Conservation (phyloP, 2,113 vertebrate genomes). For the Raja brachyura region DNA sequence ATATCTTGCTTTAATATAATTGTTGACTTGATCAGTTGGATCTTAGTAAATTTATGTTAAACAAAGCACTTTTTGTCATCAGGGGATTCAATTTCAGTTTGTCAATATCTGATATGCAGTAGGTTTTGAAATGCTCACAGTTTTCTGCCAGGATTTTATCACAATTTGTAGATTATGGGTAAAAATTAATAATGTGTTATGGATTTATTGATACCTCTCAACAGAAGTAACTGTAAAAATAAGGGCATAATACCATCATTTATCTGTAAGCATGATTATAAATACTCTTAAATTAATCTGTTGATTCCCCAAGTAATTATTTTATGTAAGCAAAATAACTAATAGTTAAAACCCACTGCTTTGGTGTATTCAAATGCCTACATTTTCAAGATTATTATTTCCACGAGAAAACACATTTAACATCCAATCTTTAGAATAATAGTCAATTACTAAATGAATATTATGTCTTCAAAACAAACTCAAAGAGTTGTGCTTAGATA, state of each 20-base stretch:
- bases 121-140: background rate
- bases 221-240: background rate
- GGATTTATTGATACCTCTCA: background rate
- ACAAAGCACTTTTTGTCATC: background rate
- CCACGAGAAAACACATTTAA: background rate
- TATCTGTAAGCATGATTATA: background rate
- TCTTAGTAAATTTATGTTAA: background rate
- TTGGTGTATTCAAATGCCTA: background rate
- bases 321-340: background rate
- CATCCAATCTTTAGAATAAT: background rate
- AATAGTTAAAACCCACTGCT: background rate
- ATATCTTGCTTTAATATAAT: conserved; percentile 2
- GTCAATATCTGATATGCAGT: background rate
- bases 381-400: background rate
- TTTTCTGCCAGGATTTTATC: background rate
- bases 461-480: background rate
- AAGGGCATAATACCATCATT: background rate
- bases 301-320: background rate
- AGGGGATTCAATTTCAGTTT: background rate
- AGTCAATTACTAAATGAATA: background rate
- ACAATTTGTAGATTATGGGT: background rate
- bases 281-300: background rate
- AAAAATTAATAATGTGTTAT: background rate
- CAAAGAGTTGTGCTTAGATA: background rate
- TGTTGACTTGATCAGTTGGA: conserved; percentile 8